These are phyloP conservation scores for Rhagonycha lutea DNA, from an alignment of 2,888 invertebrate species.

Conservation along the genomic window DNA sequence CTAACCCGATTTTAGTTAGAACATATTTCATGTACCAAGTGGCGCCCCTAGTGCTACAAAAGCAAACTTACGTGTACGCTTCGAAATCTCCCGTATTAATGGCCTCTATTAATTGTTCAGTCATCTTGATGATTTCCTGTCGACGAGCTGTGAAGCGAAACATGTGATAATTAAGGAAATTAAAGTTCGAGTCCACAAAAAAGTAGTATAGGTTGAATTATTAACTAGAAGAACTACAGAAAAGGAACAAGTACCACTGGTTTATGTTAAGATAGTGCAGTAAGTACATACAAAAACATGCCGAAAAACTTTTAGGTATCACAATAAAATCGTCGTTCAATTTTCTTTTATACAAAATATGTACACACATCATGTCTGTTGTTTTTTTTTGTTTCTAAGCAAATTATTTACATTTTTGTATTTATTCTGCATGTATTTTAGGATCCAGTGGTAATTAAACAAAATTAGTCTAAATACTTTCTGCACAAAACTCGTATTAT, in stretches of 20 bases:
- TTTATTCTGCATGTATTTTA: neutral
- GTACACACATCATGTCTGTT: neutral
- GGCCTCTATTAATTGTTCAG: constrained; percentile 96
- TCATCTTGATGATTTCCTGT: constrained; percentile 98
- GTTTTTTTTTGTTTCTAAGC: neutral
- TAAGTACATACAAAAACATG: constrained; percentile 29
- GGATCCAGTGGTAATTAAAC: neutral
- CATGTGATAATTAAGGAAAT: constrained; percentile 22
- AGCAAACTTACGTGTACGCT: constrained; percentile 85
- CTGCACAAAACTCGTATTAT: neutral
- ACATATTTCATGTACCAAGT: neutral
- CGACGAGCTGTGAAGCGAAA: constrained; percentile 70
- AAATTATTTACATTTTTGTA: neutral
- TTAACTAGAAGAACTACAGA: constrained; percentile 24
- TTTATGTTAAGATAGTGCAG: constrained; percentile 47
- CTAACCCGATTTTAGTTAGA: too few relatives aligned
- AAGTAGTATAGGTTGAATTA: constrained; percentile 8
- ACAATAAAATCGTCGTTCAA: neutral
- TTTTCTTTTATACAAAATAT: neutral
- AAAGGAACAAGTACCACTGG: constrained; percentile 57
- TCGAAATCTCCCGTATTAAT: constrained; percentile 98
- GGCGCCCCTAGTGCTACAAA: neutral
- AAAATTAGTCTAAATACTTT: neutral
- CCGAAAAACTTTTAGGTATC: constrained; percentile 2
- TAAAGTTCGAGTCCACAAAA: constrained; percentile 27